Evolutionary conservation across 2,888 invertebrate species (phyloP), one percentile per base, ranked within the genome.

Genomic region (Rugalucina vietnamica): DNA sequence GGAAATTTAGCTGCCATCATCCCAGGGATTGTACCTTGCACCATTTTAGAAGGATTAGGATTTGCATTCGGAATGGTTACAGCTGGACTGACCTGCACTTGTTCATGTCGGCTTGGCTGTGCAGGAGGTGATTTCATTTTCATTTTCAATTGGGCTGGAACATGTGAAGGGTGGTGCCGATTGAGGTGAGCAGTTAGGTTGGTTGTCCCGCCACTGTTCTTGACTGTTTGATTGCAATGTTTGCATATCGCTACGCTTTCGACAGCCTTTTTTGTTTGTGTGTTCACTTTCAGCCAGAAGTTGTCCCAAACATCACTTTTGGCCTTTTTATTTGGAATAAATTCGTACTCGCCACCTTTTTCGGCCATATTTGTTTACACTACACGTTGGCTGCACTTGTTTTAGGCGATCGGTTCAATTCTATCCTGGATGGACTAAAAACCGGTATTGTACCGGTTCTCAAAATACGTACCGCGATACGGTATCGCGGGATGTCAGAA

Each of bases 221-320:
- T 54, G 8, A 54, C 54, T 4, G 54, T 54, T n/a, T 54, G 54
- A 14, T 54, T n/a, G n/a, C 54, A 54, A n/a, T 54, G 54, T n/a
- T n/a, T 8, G 21, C 54, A 54, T 18, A 54, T 54, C n/a, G 54
- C 54, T 18, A 54, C 12, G n/a, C n/a, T 54, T 54, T 54, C 54
- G n/a, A 54, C 21, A 4, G 54, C 24, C 12, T 70, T 43, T n/a
- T 72, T 37, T 18, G 34, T 43, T 27, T 72, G 18, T 37, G 8
- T 71, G 37, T 71, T 39, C 10, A 72, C 12, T 36, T 72, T 72
- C 43, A 72, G 27, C 29, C 72, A 39, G 43, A 72, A 72, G 36
- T 72, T 39, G 29, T 43, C 36, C 72, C 72, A 72, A 8, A 72
- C 32, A 27, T 43, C 43, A 27, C 27, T 43, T 72, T 72, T 72